Evolutionary conservation across 2,113 vertebrate genomes (phyloP).

Genomic region (Aramus guarauna): DNA sequence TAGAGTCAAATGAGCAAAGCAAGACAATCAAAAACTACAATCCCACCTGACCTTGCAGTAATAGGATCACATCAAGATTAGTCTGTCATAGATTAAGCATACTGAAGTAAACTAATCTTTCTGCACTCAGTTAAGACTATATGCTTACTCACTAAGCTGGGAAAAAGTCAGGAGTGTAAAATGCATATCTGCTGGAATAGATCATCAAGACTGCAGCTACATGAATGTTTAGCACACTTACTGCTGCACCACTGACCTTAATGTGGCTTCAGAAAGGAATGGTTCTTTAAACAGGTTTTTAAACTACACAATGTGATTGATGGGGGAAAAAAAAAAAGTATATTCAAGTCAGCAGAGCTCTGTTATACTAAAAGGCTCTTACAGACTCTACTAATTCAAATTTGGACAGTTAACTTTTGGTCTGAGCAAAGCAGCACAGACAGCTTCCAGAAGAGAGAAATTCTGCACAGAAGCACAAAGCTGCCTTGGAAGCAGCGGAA

Average conservation of each 20-base stretch:
- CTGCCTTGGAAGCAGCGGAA: not conserved
- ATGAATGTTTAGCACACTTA: rapidly evolving
- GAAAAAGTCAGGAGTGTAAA: not conserved
- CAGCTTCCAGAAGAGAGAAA: not conserved
- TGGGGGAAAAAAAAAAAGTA: not conserved
- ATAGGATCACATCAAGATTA: constrained; percentile 69
- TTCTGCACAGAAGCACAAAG: not conserved
- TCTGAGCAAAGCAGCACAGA: not conserved
- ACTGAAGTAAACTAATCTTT: constrained; percentile 44
- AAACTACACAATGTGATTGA: not conserved
- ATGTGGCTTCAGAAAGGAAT: not conserved
- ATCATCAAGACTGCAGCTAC: not conserved
- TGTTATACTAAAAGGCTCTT: not conserved
- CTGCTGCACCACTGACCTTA: not conserved
- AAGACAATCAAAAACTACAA: not conserved
- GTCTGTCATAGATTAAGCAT: constrained; percentile 40
- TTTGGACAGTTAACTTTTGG: not conserved
- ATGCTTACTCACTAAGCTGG: not conserved
- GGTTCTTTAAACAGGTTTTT: not conserved
- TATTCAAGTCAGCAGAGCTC: not conserved
- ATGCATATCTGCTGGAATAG: not conserved
- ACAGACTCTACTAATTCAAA: not conserved
- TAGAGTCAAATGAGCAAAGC: not conserved
- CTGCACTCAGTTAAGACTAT: not conserved
- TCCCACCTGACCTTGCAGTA: constrained; percentile 59